phyloP scores from a whole-genome alignment of 1,140 invertebrate species.

The Nomia melanderi region DNA sequence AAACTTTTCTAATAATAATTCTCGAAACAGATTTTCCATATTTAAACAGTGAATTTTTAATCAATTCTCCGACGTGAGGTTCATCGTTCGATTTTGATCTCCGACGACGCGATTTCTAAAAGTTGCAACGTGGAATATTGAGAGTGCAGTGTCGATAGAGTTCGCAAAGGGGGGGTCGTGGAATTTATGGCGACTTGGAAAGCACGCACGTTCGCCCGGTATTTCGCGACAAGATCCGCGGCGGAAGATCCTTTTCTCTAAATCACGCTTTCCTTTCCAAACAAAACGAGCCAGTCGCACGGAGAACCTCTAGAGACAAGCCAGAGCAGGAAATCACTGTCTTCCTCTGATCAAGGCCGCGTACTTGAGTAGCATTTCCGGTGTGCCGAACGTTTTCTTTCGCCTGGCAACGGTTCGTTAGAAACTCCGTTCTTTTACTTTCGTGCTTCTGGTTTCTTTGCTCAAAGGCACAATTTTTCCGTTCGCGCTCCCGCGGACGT shows the following conservation, averaged over 20 bases:
- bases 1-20: too few relatives aligned
- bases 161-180: too few relatives aligned
- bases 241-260: not conserved
- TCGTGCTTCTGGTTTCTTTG: too few relatives aligned
- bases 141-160: too few relatives aligned
- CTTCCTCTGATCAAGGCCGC: slow-evolving; percentile 15
- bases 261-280: slow-evolving; percentile 4
- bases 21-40: too few relatives aligned
- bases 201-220: slow-evolving; percentile 20
- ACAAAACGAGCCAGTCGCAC: not conserved
- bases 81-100: too few relatives aligned
- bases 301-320: not conserved
- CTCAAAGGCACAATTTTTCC: too few relatives aligned
- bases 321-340: not conserved
- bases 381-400: not conserved
- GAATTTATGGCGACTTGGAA: slow-evolving; percentile 9
- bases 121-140: too few relatives aligned
- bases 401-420: not conserved
- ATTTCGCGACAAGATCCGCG: slow-evolving; percentile 5
- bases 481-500: too few relatives aligned
- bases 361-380: not conserved
- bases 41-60: too few relatives aligned
- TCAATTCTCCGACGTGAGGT: too few relatives aligned
- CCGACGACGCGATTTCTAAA: too few relatives aligned
- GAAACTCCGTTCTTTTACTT: not conserved